These are phyloP conservation scores for Mycetomoellerius zeteki DNA, from an alignment of 1,140 invertebrate species.

Conservation along the genomic window DNA sequence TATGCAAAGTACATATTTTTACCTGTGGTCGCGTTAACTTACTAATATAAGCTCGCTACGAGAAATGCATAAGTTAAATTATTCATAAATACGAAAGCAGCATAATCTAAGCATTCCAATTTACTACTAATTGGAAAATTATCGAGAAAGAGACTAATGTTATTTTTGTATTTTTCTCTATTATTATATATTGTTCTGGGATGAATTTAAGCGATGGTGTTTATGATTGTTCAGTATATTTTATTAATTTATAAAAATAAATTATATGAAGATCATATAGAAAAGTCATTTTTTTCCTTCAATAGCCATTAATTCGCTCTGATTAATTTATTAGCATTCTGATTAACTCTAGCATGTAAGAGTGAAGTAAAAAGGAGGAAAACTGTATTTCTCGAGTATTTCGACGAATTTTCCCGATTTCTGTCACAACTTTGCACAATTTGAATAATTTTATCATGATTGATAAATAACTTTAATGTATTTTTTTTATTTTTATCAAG, in stretches of 20 bases:
- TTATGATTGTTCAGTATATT: conserved; percentile 33
- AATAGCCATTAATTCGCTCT: neutral
- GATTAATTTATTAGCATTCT: neutral
- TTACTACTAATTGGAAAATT: neutral
- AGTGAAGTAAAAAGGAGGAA: neutral
- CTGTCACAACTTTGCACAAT: neutral
- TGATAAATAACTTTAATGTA: neutral
- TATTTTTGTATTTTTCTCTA: conserved; percentile 41
- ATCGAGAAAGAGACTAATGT: neutral
- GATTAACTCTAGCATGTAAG: neutral
- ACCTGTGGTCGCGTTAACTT: conserved; percentile 91
- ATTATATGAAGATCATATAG: conserved; percentile 1
- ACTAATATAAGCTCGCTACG: neutral
- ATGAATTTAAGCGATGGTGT: neutral
- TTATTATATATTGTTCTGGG: conserved; percentile 1
- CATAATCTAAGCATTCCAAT: conserved; percentile 5
- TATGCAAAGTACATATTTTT: conserved; percentile 96
- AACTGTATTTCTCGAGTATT: neutral
- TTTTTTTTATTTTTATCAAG: neutral
- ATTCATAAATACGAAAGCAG: neutral
- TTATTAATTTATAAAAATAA: conserved; percentile 48
- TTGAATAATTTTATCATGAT: neutral
- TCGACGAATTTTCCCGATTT: neutral
- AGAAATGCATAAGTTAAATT: neutral
- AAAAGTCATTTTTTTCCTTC: neutral